These are phyloP conservation scores for Petrocephalus microphthalmus DNA, from an alignment of 2,113 vertebrate genomes.

Conservation along the genomic window DNA sequence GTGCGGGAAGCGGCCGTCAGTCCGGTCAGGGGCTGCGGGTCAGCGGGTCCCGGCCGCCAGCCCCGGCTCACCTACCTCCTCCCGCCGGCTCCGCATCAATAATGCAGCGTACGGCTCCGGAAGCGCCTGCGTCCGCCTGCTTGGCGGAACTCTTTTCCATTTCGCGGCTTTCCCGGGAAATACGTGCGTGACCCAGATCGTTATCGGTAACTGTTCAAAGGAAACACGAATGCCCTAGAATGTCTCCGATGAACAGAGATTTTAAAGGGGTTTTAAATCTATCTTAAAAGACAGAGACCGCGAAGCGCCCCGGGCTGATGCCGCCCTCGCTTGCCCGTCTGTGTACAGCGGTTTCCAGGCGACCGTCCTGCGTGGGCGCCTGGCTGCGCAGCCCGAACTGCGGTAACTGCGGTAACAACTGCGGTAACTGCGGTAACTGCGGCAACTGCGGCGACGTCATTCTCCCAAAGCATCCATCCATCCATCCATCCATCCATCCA, in stretches of 20 bases:
- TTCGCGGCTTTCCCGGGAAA: neutral
- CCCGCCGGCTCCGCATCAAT: neutral
- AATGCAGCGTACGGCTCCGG: neutral
- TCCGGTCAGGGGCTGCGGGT: neutral
- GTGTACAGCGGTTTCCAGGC: neutral
- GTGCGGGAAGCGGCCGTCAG: neutral
- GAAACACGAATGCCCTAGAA: neutral
- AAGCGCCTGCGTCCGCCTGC: neutral
- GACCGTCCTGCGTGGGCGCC: neutral
- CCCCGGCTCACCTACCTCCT: neutral
- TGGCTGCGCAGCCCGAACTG: neutral
- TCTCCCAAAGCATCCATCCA: too few relatives aligned
- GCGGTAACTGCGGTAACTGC: too few relatives aligned
- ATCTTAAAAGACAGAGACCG: neutral
- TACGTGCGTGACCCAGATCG: neutral
- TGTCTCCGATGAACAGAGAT: neutral
- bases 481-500: too few relatives aligned
- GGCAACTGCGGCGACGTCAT: too few relatives aligned
- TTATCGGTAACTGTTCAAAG: neutral
- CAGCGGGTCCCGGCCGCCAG: too few relatives aligned
- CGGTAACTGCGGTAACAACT: too few relatives aligned
- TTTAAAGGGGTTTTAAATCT: neutral
- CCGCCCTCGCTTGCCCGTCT: neutral
- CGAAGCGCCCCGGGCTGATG: too few relatives aligned
- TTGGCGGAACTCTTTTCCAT: neutral